phyloP scores from a whole-genome alignment of 2,113 vertebrate species.

The Mastomys coucha region DNA sequence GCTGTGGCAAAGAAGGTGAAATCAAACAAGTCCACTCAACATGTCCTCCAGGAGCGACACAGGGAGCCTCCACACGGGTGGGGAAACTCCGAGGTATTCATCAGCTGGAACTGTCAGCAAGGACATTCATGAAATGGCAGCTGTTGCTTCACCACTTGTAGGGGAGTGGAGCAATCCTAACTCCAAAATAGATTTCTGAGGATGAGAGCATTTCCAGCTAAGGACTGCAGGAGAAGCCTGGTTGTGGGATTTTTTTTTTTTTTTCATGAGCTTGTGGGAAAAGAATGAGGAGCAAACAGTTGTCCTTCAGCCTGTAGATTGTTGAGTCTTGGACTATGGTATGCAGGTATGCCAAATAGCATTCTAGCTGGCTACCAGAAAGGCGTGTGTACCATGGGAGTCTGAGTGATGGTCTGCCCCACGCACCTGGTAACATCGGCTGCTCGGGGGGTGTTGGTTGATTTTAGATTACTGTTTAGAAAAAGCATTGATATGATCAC shows the following conservation, averaged over 20 bases:
- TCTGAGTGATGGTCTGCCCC: neutral
- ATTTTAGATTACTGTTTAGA: conserved; percentile 49
- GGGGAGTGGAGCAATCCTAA: conserved; percentile 78
- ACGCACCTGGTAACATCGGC: neutral
- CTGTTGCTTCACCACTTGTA: conserved; percentile 84
- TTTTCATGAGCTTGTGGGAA: conserved; percentile 59
- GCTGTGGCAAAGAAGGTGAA: conserved; percentile 42
- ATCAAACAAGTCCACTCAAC: conserved; percentile 13
- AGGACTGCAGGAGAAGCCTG: conserved; percentile 74
- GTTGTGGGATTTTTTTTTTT: neutral
- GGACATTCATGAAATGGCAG: conserved; percentile 85
- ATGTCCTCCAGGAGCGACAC: neutral
- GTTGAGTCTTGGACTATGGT: neutral
- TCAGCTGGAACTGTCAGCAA: conserved; percentile 92
- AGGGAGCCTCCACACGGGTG: conserved; percentile 58
- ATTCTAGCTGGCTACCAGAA: neutral
- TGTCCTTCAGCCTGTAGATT: conserved; percentile 3
- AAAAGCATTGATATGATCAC: neutral
- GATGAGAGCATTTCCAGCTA: conserved; percentile 82
- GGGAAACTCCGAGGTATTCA: conserved; percentile 83
- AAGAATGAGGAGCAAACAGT: conserved; percentile 60
- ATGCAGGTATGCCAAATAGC: conserved; percentile 16
- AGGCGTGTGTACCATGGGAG: neutral
- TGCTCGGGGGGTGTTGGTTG: neutral
- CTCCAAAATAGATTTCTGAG: conserved; percentile 85